A percentile compares a stretch with the other conserved stretches of the same genome.
These are phyloP conservation scores for Chloroceryle inda DNA, from an alignment of 2,797 vertebrate species.

Conservation along the genomic window DNA sequence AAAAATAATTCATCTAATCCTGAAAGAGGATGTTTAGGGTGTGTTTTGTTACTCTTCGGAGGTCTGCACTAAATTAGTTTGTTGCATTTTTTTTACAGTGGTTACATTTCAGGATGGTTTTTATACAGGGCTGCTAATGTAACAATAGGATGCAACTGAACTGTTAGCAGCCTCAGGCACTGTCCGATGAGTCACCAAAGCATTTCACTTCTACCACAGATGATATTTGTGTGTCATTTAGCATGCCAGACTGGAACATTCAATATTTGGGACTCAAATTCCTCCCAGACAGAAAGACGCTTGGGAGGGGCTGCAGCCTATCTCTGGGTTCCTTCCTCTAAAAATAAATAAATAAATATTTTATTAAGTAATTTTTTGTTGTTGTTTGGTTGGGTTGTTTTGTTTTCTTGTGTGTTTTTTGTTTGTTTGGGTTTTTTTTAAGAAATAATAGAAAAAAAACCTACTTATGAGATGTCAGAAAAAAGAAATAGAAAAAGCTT, in stretches of 20 bases:
- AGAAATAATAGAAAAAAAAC: not conserved
- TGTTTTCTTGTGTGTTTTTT: no score
- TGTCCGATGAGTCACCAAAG: not conserved
- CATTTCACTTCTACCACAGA: constrained; percentile 39
- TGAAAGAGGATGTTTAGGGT: not conserved
- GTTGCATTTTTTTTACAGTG: not conserved
- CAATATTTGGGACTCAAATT: constrained; percentile 27
- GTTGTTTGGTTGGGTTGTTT: no score
- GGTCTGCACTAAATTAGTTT: not conserved
- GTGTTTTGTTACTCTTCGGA: constrained; percentile 32
- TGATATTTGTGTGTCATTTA: constrained; percentile 34
- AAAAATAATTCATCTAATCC: not conserved
- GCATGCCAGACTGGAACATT: constrained; percentile 45
- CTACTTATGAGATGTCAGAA: not conserved
- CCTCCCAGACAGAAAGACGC: constrained; percentile 51
- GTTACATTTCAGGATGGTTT: not conserved
- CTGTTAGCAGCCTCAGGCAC: constrained; percentile 1
- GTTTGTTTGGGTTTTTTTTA: no score
- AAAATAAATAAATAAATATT: not conserved
- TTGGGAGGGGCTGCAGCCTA: constrained; percentile 12
- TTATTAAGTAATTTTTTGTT: constrained; percentile 17
- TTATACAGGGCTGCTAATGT: not conserved
- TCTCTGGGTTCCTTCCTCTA: constrained; percentile 7
- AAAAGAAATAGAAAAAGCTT: constrained; percentile 38
- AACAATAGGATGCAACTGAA: not conserved